Conservation (phyloP, 2,113 vertebrate species). For the Hippolais icterina region DNA sequence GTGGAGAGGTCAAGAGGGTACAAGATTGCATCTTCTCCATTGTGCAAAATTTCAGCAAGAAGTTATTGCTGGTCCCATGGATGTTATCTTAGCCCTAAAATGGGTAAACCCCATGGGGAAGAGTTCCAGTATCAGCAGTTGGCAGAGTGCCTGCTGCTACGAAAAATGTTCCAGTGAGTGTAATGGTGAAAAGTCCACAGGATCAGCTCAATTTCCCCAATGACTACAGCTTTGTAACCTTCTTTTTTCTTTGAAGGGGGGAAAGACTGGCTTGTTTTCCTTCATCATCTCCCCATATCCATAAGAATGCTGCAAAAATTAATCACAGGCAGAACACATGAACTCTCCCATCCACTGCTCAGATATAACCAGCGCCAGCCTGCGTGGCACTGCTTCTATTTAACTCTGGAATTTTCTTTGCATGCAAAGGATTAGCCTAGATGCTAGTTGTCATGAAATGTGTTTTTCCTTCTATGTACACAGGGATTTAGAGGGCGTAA, state of each 20-base stretch:
- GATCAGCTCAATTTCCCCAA: neutral
- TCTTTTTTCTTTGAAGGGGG: neutral
- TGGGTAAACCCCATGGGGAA: neutral
- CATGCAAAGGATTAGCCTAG: neutral
- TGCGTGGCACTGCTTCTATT: neutral
- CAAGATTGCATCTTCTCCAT: neutral
- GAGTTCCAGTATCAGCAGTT: neutral
- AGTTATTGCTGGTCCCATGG: neutral
- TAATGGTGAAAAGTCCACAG: neutral
- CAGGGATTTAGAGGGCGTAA: neutral
- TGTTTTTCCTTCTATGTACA: neutral
- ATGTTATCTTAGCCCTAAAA: neutral
- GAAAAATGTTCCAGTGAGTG: neutral
- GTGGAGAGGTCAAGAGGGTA: neutral
- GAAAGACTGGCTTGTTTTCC: neutral
- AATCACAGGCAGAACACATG: neutral
- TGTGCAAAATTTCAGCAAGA: neutral
- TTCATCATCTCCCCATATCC: neutral
- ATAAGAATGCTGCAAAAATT: neutral
- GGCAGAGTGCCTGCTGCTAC: neutral
- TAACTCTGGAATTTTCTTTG: slow-evolving; percentile 7
- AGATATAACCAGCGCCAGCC: neutral
- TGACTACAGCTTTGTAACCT: neutral
- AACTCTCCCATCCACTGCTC: neutral
- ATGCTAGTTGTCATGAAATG: neutral